phyloP scores from a whole-genome alignment of 2,888 invertebrate genomes.

The Nemoura dubitans region DNA sequence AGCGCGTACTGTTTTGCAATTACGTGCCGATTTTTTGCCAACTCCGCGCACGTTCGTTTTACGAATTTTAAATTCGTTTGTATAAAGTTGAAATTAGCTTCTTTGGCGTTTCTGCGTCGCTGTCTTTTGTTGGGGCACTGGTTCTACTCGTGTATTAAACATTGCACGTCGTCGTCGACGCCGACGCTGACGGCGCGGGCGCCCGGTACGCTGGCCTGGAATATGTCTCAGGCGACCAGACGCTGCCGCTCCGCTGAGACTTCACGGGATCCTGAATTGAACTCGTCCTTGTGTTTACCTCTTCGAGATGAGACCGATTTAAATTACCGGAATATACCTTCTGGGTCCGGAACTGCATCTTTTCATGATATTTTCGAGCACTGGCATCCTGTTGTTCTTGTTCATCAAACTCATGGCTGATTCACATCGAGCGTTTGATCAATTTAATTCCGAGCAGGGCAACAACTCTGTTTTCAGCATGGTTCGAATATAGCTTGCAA shows the following conservation, averaged over 20 bases:
- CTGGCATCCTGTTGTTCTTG: too few species aligned
- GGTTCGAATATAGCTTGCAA: neutral
- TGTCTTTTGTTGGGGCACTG: constrained; percentile 29
- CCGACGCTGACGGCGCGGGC: neutral
- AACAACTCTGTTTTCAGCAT: neutral
- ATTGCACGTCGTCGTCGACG: constrained; percentile 22
- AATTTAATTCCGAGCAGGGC: neutral
- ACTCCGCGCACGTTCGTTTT: constrained; percentile 9
- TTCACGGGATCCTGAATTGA: neutral
- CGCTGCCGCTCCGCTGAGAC: neutral
- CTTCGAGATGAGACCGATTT: neutral
- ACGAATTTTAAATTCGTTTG: constrained; percentile 31
- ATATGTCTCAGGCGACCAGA: neutral
- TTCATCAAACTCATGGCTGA: neutral
- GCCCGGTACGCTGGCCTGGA: neutral
- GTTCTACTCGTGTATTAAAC: constrained; percentile 23
- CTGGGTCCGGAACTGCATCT: neutral
- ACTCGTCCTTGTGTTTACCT: neutral
- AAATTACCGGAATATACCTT: neutral
- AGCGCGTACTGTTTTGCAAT: constrained; percentile 16
- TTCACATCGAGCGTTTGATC: neutral
- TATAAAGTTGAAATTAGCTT: constrained; percentile 20
- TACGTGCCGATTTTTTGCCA: constrained; percentile 23
- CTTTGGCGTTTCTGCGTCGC: neutral
- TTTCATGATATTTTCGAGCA: neutral